Evolutionary conservation across 23 tunicate genomes (phyloP).

Genomic region (Corella eumyota): DNA sequence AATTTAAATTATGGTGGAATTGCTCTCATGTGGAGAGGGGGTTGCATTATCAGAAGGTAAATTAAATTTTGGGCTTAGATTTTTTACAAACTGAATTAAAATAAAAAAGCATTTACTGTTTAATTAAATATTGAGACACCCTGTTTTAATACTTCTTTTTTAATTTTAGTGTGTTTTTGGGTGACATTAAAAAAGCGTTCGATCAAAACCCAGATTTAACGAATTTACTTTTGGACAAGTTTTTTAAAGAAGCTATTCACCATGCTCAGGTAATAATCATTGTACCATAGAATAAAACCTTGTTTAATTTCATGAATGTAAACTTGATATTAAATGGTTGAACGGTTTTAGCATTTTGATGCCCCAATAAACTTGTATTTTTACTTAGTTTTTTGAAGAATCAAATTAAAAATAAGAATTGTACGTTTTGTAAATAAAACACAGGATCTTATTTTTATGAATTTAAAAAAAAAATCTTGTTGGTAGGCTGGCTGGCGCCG

Average conservation of each 20-base stretch:
- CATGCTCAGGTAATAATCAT: conserved; percentile 64
- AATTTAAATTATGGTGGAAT: conserved; percentile 89
- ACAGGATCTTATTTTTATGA: too few relatives aligned
- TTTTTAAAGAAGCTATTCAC: conserved; percentile 55
- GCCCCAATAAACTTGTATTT: too few relatives aligned
- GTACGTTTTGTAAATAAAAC: too few relatives aligned
- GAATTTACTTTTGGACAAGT: conserved; percentile 65
- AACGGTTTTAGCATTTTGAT: too few relatives aligned
- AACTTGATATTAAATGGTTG: too few relatives aligned
- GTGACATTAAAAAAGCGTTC: conserved; percentile 76
- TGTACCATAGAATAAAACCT: too few relatives aligned
- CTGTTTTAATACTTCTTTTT: too few relatives aligned
- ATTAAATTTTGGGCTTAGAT: background rate
- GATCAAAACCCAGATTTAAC: conserved; percentile 57
- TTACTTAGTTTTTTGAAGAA: too few relatives aligned
- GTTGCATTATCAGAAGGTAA: conserved; percentile 91
- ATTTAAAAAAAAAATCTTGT: background rate
- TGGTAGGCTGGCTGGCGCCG: conserved; percentile 74
- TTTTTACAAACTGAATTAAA: background rate
- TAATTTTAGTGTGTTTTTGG: conserved; percentile 65
- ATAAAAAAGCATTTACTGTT: too few relatives aligned
- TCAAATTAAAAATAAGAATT: too few relatives aligned
- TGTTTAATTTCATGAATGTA: too few relatives aligned
- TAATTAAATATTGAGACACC: too few relatives aligned
- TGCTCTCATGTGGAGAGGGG: conserved; percentile 97